A percentile compares a stretch with the other conserved stretches of the same genome.
Conservation (phyloP, 2,797 vertebrate genomes). For the Acanthornis magna region DNA sequence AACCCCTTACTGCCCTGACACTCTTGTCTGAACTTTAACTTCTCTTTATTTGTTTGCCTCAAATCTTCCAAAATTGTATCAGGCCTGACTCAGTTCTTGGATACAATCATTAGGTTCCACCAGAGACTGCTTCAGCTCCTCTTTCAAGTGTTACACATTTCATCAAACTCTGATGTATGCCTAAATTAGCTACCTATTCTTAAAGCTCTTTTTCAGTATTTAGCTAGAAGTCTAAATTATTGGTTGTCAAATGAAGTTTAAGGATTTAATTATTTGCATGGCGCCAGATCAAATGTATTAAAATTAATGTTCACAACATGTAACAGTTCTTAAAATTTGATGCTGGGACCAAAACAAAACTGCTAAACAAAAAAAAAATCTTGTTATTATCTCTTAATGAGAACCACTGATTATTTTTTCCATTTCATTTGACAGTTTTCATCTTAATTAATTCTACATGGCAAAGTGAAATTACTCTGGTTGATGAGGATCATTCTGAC, state of each 20-base stretch:
- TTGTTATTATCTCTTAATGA: slow-evolving; percentile 39
- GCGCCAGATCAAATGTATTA: neutral
- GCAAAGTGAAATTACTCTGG: slow-evolving; percentile 33
- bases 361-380: slow-evolving; percentile 13
- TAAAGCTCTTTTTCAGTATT: neutral
- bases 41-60: neutral
- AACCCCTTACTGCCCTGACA: neutral
- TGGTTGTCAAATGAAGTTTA: slow-evolving; percentile 27
- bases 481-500: slow-evolving; percentile 33
- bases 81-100: neutral
- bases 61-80: neutral
- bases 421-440: slow-evolving; percentile 36
- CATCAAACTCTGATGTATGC: neutral
- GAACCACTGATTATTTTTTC: slow-evolving; percentile 57
- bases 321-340: slow-evolving; percentile 20
- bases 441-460: slow-evolving; percentile 29
- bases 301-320: slow-evolving; percentile 13
- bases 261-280: slow-evolving; percentile 30
- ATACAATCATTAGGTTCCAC: neutral
- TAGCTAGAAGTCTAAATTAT: neutral
- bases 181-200: slow-evolving; percentile 19
- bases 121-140: neutral
- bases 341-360: slow-evolving; percentile 23
- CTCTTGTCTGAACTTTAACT: neutral
- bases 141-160: neutral